phyloP scores from a whole-genome alignment of 1,140 invertebrate genomes.

The Tetragonula clypearis region DNA sequence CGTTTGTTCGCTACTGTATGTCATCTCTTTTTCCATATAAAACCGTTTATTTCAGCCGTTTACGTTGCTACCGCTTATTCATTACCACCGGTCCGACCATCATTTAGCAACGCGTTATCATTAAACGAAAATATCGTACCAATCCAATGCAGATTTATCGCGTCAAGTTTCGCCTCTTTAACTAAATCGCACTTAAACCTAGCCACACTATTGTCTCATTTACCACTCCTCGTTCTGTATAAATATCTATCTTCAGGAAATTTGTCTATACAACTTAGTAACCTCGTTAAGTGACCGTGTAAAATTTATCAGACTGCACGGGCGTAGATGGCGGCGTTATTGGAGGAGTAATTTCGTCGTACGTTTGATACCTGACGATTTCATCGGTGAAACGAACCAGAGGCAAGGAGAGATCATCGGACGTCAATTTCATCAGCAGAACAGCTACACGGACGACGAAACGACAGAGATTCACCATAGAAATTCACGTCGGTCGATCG shows the following conservation, averaged over 20 bases:
- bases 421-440: constrained; percentile 24
- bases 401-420: neutral
- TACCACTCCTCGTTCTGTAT: neutral
- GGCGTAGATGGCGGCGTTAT: constrained; percentile 76
- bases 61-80: neutral
- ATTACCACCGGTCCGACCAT: neutral
- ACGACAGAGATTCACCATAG: neutral
- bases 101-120: neutral
- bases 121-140: neutral
- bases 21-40: too few species aligned
- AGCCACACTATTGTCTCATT: neutral
- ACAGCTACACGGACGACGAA: constrained; percentile 46
- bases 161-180: neutral
- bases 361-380: constrained; percentile 70
- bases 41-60: neutral
- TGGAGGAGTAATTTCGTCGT: constrained; percentile 78
- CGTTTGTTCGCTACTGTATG: too few species aligned
- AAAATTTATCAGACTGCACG: constrained; percentile 71
- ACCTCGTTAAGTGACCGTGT: constrained; percentile 10
- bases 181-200: neutral
- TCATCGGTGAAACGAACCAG: neutral
- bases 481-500: neutral
- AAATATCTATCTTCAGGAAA: constrained; percentile 5
- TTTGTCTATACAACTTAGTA: constrained; percentile 5
- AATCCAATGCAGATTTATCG: neutral